These are phyloP conservation scores for Xiphorhynchus erythropygius DNA, from an alignment of 2,797 vertebrate species.

Conservation along the genomic window DNA sequence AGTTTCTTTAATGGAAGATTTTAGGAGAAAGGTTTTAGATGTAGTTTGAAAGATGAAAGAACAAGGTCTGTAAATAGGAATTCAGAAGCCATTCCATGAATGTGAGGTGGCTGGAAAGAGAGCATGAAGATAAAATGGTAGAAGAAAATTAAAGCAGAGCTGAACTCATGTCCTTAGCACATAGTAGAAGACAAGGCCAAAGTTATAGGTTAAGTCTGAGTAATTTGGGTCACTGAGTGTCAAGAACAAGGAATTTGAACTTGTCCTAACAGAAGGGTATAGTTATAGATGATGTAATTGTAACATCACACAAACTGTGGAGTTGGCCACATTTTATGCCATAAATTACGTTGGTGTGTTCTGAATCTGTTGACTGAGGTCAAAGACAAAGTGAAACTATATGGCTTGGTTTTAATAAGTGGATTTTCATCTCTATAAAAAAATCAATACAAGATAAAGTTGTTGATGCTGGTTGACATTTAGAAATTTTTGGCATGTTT, in stretches of 20 bases:
- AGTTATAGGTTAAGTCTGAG: conserved; percentile 49
- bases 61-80: not conserved
- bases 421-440: not conserved
- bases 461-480: not conserved
- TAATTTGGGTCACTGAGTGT: conserved; percentile 48
- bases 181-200: not conserved
- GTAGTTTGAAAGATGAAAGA: not conserved
- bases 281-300: conserved; percentile 51
- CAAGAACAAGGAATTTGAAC: conserved; percentile 56
- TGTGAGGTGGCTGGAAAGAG: not conserved
- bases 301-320: not conserved
- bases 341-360: conserved; percentile 44
- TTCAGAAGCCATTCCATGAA: not conserved
- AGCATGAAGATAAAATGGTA: not conserved
- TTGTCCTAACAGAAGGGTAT: conserved; percentile 36
- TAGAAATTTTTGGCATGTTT: not conserved
- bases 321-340: not conserved
- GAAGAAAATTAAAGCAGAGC: conserved; percentile 13
- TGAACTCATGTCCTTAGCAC: conserved; percentile 32
- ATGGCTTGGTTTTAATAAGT: not conserved
- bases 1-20: not conserved
- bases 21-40: not conserved
- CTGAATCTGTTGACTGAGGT: conserved; percentile 2
- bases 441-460: not conserved
- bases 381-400: not conserved